These are phyloP conservation scores for Petaurus breviceps DNA, from an alignment of 2,113 vertebrate genomes.

Conservation along the genomic window DNA sequence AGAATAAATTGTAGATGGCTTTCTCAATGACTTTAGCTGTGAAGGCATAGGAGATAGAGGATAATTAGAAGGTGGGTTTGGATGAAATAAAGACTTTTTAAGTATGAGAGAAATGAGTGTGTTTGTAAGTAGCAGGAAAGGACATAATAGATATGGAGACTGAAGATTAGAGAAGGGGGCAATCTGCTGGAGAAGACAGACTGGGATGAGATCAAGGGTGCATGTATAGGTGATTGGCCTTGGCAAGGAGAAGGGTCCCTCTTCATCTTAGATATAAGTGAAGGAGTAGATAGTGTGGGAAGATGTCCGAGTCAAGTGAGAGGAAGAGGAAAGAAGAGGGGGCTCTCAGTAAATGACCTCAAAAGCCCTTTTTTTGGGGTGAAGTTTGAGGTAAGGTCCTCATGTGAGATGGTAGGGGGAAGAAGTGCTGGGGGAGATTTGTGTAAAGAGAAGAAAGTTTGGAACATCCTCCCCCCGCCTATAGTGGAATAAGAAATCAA, in stretches of 20 bases:
- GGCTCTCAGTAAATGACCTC: neutral
- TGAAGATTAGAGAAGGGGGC: neutral
- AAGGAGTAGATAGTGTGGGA: neutral
- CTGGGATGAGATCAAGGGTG: neutral
- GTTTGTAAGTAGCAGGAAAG: neutral
- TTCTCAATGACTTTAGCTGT: neutral
- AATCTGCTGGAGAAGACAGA: neutral
- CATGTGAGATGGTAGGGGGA: neutral
- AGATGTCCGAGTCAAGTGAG: neutral
- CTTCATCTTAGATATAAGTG: neutral
- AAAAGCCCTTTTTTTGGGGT: neutral
- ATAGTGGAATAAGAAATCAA: neutral
- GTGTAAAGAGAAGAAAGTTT: neutral
- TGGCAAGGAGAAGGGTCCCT: neutral
- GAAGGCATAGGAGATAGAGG: neutral
- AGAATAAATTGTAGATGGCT: neutral
- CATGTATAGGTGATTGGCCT: neutral
- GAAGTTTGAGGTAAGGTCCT: neutral
- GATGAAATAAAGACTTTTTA: neutral
- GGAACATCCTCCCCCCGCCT: neutral
- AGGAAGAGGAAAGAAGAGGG: neutral
- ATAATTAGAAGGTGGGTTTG: neutral
- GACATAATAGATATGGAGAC: neutral
- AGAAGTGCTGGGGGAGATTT: neutral
- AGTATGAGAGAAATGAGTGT: neutral